Base-by-base conservation (phyloP, 2,797 vertebrate genomes). In the Glossophaga mutica region DNA sequence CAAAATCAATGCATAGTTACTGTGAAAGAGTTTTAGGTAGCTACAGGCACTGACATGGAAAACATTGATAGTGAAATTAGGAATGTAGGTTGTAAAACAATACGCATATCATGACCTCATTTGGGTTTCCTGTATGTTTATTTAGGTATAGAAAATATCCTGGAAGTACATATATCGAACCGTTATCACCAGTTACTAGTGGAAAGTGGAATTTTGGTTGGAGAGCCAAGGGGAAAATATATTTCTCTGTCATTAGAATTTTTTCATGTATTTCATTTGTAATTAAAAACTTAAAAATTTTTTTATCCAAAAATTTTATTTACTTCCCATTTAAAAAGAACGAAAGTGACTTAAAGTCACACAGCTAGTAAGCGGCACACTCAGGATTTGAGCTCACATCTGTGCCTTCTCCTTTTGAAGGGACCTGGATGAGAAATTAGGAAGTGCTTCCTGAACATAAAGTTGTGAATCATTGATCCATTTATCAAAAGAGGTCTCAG, bases 261-360 rank as follows among this genome's bases (percentile, higher is more conserved):
- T 84, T 94, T 92, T 78, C 16, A 88, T n/a, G 4, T 68, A 68
- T 71, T 96, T 91, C 8, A 91, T 93, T 93, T 79, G 37, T 57
- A 79, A 93, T 77, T 85, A 89, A 94, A 94, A 92, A 90, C n/a
- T 34, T 9, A 34, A 67, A 87, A 94, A n/a, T n/a, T n/a, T n/a
- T n/a, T n/a, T n/a, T n/a, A n/a, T n/a, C n/a, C n/a, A 89, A 92
- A 82, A 24, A 81, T 82, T 6, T 26, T 90, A 77, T 6, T 26
- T 88, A 77, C 24, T 81, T 95, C 19, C 32, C 29, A 62, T 70
- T 84, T 81, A 70, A 79, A 71, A n/a, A 59, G 15, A 48, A 95
- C 26, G 48, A 85, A 67, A 70, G 9, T 29, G 76, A 50, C 34
- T 94, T 92, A 48, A 95, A 59, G 15, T 87, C n/a, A 67, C 21